phyloP scores from a whole-genome alignment of 2,113 vertebrate genomes.

The Thinocorus orbignyianus region DNA sequence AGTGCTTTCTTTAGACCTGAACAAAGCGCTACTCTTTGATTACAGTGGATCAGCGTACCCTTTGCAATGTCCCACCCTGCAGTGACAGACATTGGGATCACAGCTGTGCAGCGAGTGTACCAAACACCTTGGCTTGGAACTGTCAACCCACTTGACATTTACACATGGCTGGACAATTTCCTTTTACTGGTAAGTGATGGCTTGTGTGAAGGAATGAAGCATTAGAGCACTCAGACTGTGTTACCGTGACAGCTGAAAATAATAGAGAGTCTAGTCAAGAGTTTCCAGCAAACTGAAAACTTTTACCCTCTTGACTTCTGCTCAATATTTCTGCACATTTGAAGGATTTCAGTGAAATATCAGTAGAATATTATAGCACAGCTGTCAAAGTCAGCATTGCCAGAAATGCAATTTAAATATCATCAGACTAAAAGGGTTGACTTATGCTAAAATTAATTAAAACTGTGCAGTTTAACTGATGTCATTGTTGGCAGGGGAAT shows the following conservation, averaged over 20 bases:
- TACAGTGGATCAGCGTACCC: slow-evolving; percentile 95
- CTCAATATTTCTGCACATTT: slow-evolving; percentile 7
- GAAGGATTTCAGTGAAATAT: background rate
- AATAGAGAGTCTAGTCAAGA: background rate
- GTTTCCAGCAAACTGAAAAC: background rate
- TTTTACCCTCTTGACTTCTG: slow-evolving; percentile 12
- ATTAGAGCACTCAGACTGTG: background rate
- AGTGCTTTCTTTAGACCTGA: background rate
- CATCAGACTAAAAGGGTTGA: background rate
- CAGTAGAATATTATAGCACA: background rate
- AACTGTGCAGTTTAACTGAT: background rate
- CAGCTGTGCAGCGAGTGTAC: slow-evolving; percentile 82
- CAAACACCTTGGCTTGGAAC: slow-evolving; percentile 91
- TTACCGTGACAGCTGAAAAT: slow-evolving; percentile 1
- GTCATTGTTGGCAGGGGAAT: slow-evolving; percentile 19
- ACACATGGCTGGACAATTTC: slow-evolving; percentile 93
- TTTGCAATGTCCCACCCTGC: slow-evolving; percentile 91
- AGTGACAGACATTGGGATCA: slow-evolving; percentile 87
- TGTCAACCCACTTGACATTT: slow-evolving; percentile 80
- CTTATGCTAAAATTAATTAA: slow-evolving; percentile 12
- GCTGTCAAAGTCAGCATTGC: background rate
- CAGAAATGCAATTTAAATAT: slow-evolving; percentile 36
- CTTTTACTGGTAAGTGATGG: slow-evolving; percentile 84
- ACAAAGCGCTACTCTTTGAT: slow-evolving; percentile 42
- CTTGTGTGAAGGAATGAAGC: background rate